Conservation (phyloP, 2,797 vertebrate species). For the Sebastolobus altivelis region DNA sequence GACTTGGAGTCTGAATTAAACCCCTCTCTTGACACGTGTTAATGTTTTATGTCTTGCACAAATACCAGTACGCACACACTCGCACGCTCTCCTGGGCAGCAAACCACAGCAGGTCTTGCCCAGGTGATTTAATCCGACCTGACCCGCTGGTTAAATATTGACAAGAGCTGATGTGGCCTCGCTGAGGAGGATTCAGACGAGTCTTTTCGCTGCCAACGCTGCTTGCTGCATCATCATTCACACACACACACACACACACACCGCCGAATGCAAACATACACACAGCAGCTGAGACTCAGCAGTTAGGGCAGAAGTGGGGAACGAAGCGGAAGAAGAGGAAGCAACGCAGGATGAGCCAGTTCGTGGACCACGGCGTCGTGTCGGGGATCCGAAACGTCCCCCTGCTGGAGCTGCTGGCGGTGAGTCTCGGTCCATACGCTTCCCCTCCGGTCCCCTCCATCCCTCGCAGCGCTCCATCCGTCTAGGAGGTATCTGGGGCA, state of each 20-base stretch:
- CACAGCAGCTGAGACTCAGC: conserved; percentile 74
- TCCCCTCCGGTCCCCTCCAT: conserved; percentile 12
- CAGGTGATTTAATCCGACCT: conserved; percentile 83
- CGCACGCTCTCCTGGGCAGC: conserved; percentile 9
- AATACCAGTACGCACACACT: conserved; percentile 25
- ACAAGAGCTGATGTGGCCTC: conserved; percentile 79
- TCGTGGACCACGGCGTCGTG: conserved; percentile 30
- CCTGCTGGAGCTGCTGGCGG: conserved; percentile 73
- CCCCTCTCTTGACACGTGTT: conserved; percentile 36
- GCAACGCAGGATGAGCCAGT: conserved; percentile 67
- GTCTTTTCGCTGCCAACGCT: conserved; percentile 66
- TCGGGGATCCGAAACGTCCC: conserved; percentile 57
- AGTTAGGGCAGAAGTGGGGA: conserved; percentile 67
- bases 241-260: conserved; percentile 27
- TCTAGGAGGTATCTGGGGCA: conserved; percentile 60
- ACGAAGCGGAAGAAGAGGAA: conserved; percentile 64
- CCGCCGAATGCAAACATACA: conserved; percentile 45
- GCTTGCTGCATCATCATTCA: conserved; percentile 72
- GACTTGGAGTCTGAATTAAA: conserved; percentile 17
- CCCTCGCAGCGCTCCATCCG: conserved; percentile 19
- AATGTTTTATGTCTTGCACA: conserved; percentile 58
- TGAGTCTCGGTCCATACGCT: conserved; percentile 58
- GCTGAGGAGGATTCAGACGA: conserved; percentile 55
- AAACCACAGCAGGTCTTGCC: conserved; percentile 60
- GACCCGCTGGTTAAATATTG: conserved; percentile 89